Percentiles rank a stretch among this genome's conserved stretches.
phyloP scores from a whole-genome alignment of 1,140 invertebrate species.

The Bombus affinis region DNA sequence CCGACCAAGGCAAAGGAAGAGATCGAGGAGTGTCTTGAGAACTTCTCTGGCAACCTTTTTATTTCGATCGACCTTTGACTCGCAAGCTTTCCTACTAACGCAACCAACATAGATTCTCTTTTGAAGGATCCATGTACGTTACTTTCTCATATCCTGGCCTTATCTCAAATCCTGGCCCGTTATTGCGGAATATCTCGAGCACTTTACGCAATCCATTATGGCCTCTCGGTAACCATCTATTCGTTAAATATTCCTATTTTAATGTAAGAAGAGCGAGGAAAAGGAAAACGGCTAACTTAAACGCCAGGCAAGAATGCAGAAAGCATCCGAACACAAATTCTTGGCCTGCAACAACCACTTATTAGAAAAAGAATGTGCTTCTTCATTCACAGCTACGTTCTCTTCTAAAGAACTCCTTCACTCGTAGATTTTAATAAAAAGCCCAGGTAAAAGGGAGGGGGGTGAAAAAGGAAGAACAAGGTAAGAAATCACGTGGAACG shows the following conservation, averaged over 20 bases:
- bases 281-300: too few species aligned
- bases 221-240: neutral
- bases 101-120: neutral
- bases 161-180: neutral
- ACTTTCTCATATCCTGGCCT: neutral
- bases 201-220: neutral
- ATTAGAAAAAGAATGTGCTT: neutral
- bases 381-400: neutral
- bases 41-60: constrained; percentile 21
- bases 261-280: neutral
- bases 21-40: constrained; percentile 21
- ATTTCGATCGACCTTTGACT: constrained; percentile 39
- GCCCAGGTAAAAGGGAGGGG: too few species aligned
- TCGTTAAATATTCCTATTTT: neutral
- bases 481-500: constrained; percentile 23
- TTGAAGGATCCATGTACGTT: neutral
- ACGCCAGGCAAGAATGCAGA: neutral
- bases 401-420: neutral
- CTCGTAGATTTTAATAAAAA: constrained; percentile 9
- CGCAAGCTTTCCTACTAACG: neutral
- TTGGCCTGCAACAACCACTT: neutral
- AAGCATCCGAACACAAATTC: neutral
- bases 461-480: neutral
- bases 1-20: neutral
- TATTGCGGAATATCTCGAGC: neutral